Conservation (phyloP, 2,888 invertebrate genomes). For the Drosophila anomalata region DNA sequence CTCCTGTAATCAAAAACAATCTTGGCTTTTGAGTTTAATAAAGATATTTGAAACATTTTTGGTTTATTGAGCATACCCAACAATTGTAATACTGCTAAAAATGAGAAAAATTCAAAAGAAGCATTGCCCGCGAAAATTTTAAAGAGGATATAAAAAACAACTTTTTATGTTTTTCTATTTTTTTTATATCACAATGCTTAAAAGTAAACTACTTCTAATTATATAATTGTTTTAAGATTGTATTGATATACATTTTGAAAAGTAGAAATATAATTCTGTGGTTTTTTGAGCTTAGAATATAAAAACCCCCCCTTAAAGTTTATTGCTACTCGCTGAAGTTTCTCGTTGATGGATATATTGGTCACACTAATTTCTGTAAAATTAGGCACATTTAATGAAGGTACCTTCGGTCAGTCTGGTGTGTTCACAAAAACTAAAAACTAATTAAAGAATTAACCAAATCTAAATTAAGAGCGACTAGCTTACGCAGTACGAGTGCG, state of each 20-base stretch:
- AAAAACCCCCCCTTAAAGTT: neutral
- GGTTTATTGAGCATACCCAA: no score
- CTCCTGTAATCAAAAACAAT: neutral
- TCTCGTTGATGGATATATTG: neutral
- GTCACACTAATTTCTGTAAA: constrained; percentile 8
- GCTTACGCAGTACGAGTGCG: constrained; percentile 58
- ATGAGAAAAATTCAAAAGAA: no score
- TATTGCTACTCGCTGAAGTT: neutral
- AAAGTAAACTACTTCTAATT: no score
- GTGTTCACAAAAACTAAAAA: constrained; percentile 24
- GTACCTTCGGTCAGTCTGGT: constrained; percentile 17
- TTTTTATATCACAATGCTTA: no score
- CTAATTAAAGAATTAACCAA: constrained; percentile 32
- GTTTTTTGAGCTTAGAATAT: neutral
- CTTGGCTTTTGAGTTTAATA: no score
- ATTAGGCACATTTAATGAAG: neutral
- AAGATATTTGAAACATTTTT: no score
- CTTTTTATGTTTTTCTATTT: no score
- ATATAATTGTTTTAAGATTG: no score
- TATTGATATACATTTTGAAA: no score
- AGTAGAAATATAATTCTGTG: neutral
- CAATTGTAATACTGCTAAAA: no score
- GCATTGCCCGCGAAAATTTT: no score
- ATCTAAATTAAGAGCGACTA: constrained; percentile 21
- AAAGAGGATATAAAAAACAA: no score